Base-by-base conservation (phyloP, 2,113 vertebrate genomes). In the Myotis davidii region DNA sequence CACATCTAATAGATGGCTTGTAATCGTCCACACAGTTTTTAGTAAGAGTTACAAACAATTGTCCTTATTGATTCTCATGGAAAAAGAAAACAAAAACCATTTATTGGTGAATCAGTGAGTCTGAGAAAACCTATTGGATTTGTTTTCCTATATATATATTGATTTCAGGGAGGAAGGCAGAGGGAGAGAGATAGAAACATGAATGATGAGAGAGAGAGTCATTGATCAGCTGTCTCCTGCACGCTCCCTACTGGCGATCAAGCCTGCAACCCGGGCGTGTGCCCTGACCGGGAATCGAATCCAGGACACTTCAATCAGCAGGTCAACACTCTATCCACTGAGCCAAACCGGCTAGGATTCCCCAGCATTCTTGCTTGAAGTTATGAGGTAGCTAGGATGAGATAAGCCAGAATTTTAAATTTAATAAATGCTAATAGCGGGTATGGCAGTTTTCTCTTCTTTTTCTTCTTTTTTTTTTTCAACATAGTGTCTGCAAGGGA, bases 331-430 rank as follows among this genome's bases (percentile, higher is more conserved):
- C 54, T 56, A 56, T 21, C 54, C 21, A 56, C 54, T 56, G 54
- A 56, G 20, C 54, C 54, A 56, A 56, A 56, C 54, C 7, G 20
- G 54, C 56, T 59, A 59, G 56, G 56, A 23, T 21, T 59, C 61
- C 61, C 61, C 12, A 29, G 21, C 29, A 34, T 42, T n/a, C 69
- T 92, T 90, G 52, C 50, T n/a, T 81, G 14, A 73, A 76, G 84
- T 88, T 94, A 56, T 56, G 54, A 56, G 54, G 21, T 90, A 48
- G 29, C 83, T 85, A 64, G 29, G 23, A 52, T 56, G 32, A 95
- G 64, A 39, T 90, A 42, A 91, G 42, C 59, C 59, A 87, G 91
- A 90, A 20, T 45, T 72, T 92, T 88, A 76, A 85, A 74, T 77
- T 78, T 23, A 77, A 89, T 70, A 27, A 27, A 21, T 21, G 27